phyloP scores from a whole-genome alignment of 2,888 invertebrate species.

The Tenthredo distinguenda region DNA sequence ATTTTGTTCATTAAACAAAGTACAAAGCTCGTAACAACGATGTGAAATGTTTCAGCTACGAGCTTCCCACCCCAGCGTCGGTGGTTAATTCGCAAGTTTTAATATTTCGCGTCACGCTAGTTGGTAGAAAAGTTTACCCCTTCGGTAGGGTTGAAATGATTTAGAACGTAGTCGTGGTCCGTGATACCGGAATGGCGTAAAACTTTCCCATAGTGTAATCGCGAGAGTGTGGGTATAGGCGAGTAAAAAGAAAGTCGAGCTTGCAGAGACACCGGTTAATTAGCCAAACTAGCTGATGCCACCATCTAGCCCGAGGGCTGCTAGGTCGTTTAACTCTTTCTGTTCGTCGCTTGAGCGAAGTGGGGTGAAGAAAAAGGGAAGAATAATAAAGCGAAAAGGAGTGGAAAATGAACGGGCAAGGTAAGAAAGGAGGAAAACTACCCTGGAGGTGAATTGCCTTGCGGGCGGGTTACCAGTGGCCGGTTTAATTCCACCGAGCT shows the following conservation, averaged over 20 bases:
- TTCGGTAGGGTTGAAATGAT: conserved; percentile 19
- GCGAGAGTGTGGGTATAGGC: neutral
- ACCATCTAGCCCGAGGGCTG: neutral
- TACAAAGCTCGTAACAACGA: neutral
- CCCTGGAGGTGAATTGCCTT: neutral
- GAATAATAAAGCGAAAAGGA: neutral
- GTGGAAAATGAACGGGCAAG: neutral
- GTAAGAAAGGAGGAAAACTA: neutral
- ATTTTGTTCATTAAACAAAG: neutral
- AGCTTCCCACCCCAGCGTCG: neutral
- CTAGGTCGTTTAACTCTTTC: conserved; percentile 37
- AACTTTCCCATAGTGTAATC: conserved; percentile 3
- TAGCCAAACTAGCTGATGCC: conserved; percentile 47
- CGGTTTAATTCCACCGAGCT: neutral
- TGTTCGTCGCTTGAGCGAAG: conserved; percentile 16
- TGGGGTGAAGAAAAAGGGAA: neutral
- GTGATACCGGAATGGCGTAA: neutral
- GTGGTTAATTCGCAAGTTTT: conserved; percentile 33
- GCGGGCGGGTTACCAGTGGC: neutral
- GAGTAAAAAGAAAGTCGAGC: neutral
- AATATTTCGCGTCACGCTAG: conserved; percentile 41
- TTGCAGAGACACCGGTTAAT: conserved; percentile 45
- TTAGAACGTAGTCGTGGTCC: conserved; percentile 31
- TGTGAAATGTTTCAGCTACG: neutral
- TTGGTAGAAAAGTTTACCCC: conserved; percentile 1